Evolutionary conservation across 2,797 vertebrate genomes (phyloP).

Genomic region (Rachycentron canadum): DNA sequence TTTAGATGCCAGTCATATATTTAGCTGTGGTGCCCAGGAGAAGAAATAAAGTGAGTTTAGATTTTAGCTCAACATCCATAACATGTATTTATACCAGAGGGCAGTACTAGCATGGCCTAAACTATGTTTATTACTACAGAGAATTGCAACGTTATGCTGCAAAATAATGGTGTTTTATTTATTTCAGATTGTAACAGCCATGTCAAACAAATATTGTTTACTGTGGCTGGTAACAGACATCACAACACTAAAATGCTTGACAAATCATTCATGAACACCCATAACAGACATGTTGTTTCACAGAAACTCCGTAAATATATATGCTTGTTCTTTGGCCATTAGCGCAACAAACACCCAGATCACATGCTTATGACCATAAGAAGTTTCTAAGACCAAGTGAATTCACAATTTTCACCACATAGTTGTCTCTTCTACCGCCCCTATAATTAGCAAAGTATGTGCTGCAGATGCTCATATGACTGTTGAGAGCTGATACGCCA

Average conservation of each 20-base stretch:
- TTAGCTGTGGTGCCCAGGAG: conserved; percentile 59
- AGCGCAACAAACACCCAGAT: background rate
- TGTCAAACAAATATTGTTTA: background rate
- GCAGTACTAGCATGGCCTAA: conserved; percentile 6
- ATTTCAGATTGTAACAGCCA: background rate
- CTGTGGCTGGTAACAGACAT: conserved; percentile 3
- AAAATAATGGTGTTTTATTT: conserved; percentile 19
- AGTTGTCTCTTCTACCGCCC: conserved; percentile 30
- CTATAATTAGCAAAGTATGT: conserved; percentile 43
- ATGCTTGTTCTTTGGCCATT: conserved; percentile 9
- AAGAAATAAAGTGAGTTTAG: conserved; percentile 40
- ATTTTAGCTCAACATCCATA: conserved; percentile 46
- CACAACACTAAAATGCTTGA: background rate
- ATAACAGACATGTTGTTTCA: background rate
- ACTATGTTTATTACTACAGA: conserved; percentile 23
- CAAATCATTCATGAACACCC: background rate
- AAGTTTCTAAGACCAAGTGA: conserved; percentile 22
- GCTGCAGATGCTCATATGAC: conserved; percentile 18
- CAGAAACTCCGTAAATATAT: background rate
- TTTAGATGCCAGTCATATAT: conserved; percentile 71
- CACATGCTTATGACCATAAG: conserved; percentile 16
- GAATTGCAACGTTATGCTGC: conserved; percentile 33
- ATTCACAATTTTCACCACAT: conserved; percentile 23
- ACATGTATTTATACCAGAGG: conserved; percentile 46
- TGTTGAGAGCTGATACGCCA: background rate